Evolutionary conservation across 2,888 invertebrate species (phyloP).

Genomic region (Clistopyga incitator): DNA sequence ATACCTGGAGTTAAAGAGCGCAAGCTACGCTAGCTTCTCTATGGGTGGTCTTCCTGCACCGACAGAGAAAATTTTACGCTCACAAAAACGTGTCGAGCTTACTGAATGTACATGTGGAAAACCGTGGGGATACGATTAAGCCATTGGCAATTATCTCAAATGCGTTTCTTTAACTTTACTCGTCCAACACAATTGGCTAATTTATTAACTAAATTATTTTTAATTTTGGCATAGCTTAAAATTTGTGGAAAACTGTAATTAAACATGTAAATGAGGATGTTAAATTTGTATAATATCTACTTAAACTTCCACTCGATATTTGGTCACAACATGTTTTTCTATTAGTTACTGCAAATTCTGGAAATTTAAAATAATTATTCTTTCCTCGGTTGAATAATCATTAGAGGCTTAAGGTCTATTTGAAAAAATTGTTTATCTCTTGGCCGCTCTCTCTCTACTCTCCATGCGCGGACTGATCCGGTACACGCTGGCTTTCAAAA

Average conservation of each 20-base stretch:
- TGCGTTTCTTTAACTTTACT: neutral
- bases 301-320: neutral
- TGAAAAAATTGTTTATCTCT: slow-evolving; percentile 26
- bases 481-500: slow-evolving; percentile 33
- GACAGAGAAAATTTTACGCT: neutral
- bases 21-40: neutral
- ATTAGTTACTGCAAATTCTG: too few species aligned
- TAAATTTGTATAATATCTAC: neutral
- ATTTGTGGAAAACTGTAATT: neutral
- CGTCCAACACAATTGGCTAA: neutral
- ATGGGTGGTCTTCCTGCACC: neutral
- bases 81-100: neutral
- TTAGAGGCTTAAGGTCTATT: neutral
- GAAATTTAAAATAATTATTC: neutral
- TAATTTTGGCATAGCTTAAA: neutral
- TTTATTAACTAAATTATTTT: neutral
- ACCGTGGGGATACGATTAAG: neutral
- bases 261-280: neutral
- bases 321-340: too few species aligned
- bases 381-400: neutral
- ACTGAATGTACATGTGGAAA: neutral
- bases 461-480: slow-evolving; percentile 7
- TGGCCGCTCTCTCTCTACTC: slow-evolving; percentile 6
- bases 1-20: slow-evolving; percentile 7
- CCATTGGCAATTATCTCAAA: neutral